Conservation (phyloP, 2,113 vertebrate genomes). For the Heptranchias perlo region DNA sequence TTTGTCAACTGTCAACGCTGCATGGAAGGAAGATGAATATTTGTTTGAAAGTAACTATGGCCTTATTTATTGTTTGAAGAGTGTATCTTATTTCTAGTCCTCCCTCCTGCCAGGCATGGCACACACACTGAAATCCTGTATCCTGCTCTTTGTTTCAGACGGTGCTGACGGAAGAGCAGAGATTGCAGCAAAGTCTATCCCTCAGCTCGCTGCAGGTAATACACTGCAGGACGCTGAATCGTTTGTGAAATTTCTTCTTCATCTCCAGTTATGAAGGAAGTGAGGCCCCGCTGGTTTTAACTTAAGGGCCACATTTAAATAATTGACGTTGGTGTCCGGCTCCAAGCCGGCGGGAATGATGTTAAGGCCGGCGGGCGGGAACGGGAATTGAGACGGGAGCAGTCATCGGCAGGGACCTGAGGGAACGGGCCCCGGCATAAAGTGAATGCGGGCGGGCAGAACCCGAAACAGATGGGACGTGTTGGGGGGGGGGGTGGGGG, state of each 20-base stretch:
- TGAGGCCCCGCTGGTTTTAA: not conserved
- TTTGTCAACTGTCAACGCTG: slow-evolving; percentile 49
- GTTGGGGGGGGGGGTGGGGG: no score
- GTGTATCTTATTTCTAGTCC: not conserved
- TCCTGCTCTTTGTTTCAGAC: slow-evolving; percentile 48
- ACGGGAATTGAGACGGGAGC: not conserved
- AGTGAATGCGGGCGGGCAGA: not conserved
- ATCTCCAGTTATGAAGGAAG: not conserved
- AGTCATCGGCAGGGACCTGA: not conserved
- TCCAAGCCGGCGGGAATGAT: no score
- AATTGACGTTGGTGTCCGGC: not conserved
- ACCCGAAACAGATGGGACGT: not conserved
- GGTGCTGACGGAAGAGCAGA: slow-evolving; percentile 63
- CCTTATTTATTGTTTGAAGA: slow-evolving; percentile 35
- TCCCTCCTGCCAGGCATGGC: not conserved
- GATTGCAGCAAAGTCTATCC: slow-evolving; percentile 56
- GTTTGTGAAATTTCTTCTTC: not conserved
- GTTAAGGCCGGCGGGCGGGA: not conserved
- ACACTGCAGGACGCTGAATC: not conserved
- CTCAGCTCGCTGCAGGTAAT: slow-evolving; percentile 43
- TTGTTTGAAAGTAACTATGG: slow-evolving; percentile 62
- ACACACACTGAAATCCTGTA: not conserved
- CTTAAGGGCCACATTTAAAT: not conserved
- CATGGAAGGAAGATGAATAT: slow-evolving; percentile 68
- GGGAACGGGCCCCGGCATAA: not conserved